Percentiles rank a stretch among this genome's conserved stretches.
Evolutionary conservation across 1,140 invertebrate species (phyloP).

Genomic region (Melipona quadrifasciata): DNA sequence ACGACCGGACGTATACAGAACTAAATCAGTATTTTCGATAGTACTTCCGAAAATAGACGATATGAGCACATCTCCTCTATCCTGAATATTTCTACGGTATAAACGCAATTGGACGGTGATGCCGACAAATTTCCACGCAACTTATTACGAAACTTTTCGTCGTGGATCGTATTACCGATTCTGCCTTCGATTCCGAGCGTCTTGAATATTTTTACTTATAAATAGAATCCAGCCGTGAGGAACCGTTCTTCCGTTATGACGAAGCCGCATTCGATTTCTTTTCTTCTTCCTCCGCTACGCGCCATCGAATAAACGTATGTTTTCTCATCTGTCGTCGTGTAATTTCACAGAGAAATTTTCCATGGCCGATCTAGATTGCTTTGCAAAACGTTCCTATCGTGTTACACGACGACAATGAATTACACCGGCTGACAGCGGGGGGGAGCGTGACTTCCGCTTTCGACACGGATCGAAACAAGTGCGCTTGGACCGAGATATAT

Average conservation of each 20-base stretch:
- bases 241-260: neutral
- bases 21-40: constrained; percentile 69
- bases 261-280: neutral
- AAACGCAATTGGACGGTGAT: neutral
- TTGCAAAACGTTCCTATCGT: neutral
- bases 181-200: constrained; percentile 10
- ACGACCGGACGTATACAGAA: constrained; percentile 38
- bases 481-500: neutral
- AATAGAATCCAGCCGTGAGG: constrained; percentile 30
- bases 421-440: neutral
- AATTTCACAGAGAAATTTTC: neutral
- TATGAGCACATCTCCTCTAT: constrained; percentile 38
- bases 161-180: constrained; percentile 55
- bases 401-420: neutral
- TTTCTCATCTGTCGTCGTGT: neutral
- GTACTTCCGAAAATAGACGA: constrained; percentile 66
- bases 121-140: neutral
- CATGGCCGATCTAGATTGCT: neutral
- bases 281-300: neutral
- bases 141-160: constrained; percentile 36
- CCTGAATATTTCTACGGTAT: constrained; percentile 26
- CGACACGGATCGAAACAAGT: neutral
- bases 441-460: constrained; percentile 16
- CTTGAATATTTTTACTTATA: constrained; percentile 42
- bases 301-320: neutral